Evolutionary conservation across 2,113 vertebrate genomes (phyloP).

Genomic region (Polypterus senegalus): DNA sequence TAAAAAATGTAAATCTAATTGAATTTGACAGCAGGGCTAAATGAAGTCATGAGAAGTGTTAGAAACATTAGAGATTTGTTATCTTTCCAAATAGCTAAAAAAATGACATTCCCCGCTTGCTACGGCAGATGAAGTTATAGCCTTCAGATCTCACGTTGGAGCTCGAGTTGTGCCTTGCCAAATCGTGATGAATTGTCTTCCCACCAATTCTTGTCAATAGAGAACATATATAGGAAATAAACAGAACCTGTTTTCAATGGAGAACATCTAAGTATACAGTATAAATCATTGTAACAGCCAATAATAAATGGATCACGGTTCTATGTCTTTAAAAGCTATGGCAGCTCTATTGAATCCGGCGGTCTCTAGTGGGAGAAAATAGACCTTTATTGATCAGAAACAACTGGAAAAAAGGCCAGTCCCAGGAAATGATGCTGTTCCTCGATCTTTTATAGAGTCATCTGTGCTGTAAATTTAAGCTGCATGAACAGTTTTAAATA

Average conservation of each 20-base stretch:
- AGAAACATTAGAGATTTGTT: too few species aligned
- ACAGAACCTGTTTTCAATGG: constrained; percentile 38
- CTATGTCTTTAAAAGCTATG: constrained; percentile 51
- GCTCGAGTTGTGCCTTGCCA: constrained; percentile 8
- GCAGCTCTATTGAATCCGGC: constrained; percentile 54
- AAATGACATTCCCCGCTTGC: background rate
- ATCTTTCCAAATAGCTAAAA: too few species aligned
- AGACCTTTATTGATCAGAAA: constrained; percentile 57
- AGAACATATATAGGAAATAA: constrained; percentile 44
- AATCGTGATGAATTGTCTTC: constrained; percentile 31
- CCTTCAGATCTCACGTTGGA: constrained; percentile 5
- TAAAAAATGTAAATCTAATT: too few species aligned
- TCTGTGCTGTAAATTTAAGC: constrained; percentile 23
- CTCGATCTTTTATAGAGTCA: constrained; percentile 39
- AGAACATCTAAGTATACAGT: constrained; percentile 27
- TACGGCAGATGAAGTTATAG: constrained; percentile 7
- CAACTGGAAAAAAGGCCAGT: constrained; percentile 36
- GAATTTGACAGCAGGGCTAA: too few species aligned
- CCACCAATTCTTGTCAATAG: constrained; percentile 48
- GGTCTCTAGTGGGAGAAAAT: constrained; percentile 52
- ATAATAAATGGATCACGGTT: constrained; percentile 57
- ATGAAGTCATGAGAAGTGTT: too few species aligned
- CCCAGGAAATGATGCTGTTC: constrained; percentile 48
- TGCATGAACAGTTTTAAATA: constrained; percentile 18
- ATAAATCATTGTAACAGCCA: constrained; percentile 59